Percentiles rank a stretch among this genome's conserved stretches.
Conservation (phyloP, 2,113 vertebrate genomes). For the Illadopsis cleaveri region DNA sequence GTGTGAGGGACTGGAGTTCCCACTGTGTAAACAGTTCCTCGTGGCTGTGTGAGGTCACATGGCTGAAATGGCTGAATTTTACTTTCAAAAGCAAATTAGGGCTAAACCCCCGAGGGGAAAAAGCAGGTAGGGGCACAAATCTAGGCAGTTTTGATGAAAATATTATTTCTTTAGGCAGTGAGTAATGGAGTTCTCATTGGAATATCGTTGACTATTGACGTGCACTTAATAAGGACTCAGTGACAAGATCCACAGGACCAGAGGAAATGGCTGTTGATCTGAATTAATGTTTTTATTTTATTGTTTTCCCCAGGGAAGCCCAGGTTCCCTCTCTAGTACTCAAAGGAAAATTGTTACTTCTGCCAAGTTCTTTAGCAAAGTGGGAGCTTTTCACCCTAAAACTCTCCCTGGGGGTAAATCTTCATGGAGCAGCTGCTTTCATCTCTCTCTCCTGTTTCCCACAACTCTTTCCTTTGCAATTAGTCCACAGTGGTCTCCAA, state of each 20-base stretch:
- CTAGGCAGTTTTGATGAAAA: background rate
- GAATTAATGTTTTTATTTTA: background rate
- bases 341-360: background rate
- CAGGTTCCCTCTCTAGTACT: background rate
- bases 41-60: rapidly evolving
- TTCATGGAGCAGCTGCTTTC: background rate
- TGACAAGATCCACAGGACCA: background rate
- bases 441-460: background rate
- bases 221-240: background rate
- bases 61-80: background rate
- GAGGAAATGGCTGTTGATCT: background rate
- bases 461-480: background rate
- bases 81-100: background rate
- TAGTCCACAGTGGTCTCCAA: background rate
- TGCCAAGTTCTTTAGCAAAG: background rate
- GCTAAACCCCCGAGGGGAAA: background rate
- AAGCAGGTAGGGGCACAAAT: background rate
- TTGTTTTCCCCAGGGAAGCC: background rate
- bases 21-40: background rate
- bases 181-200: background rate
- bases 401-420: background rate
- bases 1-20: background rate
- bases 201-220: background rate
- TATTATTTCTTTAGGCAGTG: background rate
- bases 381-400: background rate